Conservation (phyloP, 2,888 invertebrate genomes). For the Drosophila suboccidentalis region DNA sequence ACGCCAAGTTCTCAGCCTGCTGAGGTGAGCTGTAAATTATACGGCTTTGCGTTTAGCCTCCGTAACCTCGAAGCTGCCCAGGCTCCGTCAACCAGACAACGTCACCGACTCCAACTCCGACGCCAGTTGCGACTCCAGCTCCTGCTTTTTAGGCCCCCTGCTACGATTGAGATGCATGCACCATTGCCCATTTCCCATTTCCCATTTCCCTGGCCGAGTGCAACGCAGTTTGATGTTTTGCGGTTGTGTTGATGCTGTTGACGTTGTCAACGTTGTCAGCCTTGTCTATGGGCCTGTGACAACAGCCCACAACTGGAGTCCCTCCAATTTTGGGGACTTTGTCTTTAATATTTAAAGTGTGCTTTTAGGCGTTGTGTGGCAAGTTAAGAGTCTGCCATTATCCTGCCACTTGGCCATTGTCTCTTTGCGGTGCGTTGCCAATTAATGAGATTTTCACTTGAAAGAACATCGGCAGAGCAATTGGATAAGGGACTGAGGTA, state of each 20-base stretch:
- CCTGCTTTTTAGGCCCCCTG: not conserved
- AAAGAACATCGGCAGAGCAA: not conserved
- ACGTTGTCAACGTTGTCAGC: conserved; percentile 35
- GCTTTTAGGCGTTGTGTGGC: conserved; percentile 58
- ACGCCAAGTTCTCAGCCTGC: conserved; percentile 27
- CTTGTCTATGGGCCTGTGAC: conserved; percentile 22
- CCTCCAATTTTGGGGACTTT: not conserved
- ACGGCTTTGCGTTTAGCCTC: conserved; percentile 75
- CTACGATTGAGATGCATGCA: conserved; percentile 13
- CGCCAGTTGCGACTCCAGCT: not conserved
- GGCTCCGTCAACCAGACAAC: conserved; percentile 6
- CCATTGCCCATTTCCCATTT: conserved; percentile 24
- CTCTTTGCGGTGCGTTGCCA: conserved; percentile 50
- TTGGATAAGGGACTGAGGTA: not conserved
- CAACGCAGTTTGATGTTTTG: conserved; percentile 76
- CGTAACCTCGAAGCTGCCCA: conserved; percentile 57
- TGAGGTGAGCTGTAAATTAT: conserved; percentile 74
- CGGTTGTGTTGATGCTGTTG: conserved; percentile 68
- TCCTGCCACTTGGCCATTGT: conserved; percentile 33
- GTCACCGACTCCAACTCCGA: conserved; percentile 1
- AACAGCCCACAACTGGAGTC: conserved; percentile 12
- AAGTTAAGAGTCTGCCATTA: conserved; percentile 36
- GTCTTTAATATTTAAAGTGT: conserved; percentile 66
- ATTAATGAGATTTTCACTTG: conserved; percentile 56
- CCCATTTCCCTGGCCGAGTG: conserved; percentile 19